Conservation (phyloP, 2,888 invertebrate genomes). For the Cephus spinipes region DNA sequence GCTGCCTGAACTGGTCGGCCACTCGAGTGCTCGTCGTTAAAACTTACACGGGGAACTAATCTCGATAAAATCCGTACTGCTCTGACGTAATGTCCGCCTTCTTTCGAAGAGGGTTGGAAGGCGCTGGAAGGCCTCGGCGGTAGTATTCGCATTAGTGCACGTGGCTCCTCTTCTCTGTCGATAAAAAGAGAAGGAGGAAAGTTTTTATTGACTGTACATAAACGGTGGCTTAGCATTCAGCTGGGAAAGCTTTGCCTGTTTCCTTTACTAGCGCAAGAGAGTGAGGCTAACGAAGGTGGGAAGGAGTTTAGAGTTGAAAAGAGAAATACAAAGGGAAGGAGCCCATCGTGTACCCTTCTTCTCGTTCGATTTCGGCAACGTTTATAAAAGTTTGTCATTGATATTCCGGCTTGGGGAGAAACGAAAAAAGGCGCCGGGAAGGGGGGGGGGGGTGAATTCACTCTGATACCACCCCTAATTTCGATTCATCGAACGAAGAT, state of each 20-base stretch:
- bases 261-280: not conserved
- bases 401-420: constrained; percentile 5
- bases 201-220: constrained; percentile 27
- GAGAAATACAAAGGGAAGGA: not conserved
- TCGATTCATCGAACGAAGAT: constrained; percentile 1
- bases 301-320: not conserved
- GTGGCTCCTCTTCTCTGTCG: not conserved
- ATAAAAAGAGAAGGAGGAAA: constrained; percentile 4
- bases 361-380: not conserved
- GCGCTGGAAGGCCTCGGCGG: not conserved
- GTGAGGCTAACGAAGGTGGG: not conserved
- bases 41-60: constrained; percentile 17
- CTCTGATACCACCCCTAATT: not conserved
- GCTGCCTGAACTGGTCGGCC: constrained; percentile 1
- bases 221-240: constrained; percentile 17
- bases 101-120: not conserved
- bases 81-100: not conserved
- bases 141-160: not conserved
- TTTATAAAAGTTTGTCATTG: constrained; percentile 18
- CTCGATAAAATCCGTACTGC: constrained; percentile 20
- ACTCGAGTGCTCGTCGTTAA: constrained; percentile 17
- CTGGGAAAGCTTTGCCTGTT: constrained; percentile 5
- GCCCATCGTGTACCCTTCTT: not conserved
- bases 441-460: not conserved
- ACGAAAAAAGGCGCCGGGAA: not conserved